These are phyloP conservation scores for Drosophila leonis DNA, from an alignment of 2,888 invertebrate species.

Conservation along the genomic window DNA sequence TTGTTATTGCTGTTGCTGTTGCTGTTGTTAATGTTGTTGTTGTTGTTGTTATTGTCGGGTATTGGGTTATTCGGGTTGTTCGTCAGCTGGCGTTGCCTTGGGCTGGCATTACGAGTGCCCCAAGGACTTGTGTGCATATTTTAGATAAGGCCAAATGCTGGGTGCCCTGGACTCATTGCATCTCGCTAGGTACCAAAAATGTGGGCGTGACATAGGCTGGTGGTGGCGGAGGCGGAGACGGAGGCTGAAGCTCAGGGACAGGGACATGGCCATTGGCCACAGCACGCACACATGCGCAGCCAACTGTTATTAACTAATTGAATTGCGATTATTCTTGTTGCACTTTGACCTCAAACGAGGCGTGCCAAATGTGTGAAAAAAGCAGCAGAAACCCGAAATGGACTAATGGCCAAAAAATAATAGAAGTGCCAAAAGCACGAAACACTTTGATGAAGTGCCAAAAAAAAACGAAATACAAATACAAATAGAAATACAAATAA, in stretches of 20 bases:
- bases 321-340: constrained; percentile 59
- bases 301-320: constrained; percentile 73
- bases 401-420: constrained; percentile 51
- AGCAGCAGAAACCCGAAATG: constrained; percentile 1
- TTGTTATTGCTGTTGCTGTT: constrained; percentile 35
- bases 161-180: constrained; percentile 55
- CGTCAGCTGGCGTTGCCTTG: constrained; percentile 63
- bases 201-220: constrained; percentile 18
- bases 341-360: constrained; percentile 73
- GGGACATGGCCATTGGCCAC: constrained; percentile 65
- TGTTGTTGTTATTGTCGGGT: constrained; percentile 15
- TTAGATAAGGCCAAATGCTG: constrained; percentile 80
- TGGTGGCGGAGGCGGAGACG: constrained; percentile 31
- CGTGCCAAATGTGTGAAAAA: constrained; percentile 12
- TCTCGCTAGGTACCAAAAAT: constrained; percentile 39
- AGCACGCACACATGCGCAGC: constrained; percentile 70
- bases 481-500: background rate
- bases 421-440: constrained; percentile 71
- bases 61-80: constrained; percentile 25
- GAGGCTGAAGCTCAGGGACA: constrained; percentile 55
- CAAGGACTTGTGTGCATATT: constrained; percentile 78
- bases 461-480: background rate
- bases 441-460: constrained; percentile 43
- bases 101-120: constrained; percentile 65
- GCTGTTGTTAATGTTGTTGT: constrained; percentile 15